Conservation (phyloP, 1,140 invertebrate genomes). For the Drosophila quadrilineata region DNA sequence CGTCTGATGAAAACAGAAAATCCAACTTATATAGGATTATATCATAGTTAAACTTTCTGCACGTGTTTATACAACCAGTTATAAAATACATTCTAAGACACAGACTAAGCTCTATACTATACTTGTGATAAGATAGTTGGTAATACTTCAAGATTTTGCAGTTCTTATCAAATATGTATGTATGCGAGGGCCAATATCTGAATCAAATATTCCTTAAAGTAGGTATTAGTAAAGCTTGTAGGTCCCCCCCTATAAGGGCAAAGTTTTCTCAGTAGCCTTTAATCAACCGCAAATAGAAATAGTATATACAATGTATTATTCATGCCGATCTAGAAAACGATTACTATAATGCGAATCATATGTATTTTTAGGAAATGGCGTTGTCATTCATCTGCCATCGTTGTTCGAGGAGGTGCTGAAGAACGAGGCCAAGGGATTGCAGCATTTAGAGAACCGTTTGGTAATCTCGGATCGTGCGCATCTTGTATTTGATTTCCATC, state of each 20-base stretch:
- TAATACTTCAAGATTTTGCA: too few species aligned
- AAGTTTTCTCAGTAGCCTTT: too few species aligned
- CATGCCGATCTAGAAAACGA: too few species aligned
- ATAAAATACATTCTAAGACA: slow-evolving; percentile 1
- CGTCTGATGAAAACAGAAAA: neutral
- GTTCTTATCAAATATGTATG: too few species aligned
- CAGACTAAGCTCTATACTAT: neutral
- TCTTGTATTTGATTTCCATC: slow-evolving; percentile 95
- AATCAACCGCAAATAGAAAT: too few species aligned
- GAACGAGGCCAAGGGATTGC: slow-evolving; percentile 95
- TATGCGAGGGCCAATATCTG: too few species aligned
- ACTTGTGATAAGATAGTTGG: neutral
- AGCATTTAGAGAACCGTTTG: slow-evolving; percentile 91
- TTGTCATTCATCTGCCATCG: slow-evolving; percentile 97
- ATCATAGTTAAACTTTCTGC: neutral
- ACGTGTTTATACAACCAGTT: slow-evolving; percentile 22
- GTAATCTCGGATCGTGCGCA: slow-evolving; percentile 98
- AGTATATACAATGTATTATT: too few species aligned
- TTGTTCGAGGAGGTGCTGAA: slow-evolving; percentile 97
- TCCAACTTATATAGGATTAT: neutral
- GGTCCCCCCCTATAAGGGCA: too few species aligned
- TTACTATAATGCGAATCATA: too few species aligned
- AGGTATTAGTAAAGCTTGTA: too few species aligned
- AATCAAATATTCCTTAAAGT: too few species aligned
- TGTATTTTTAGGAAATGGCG: slow-evolving; percentile 96